Base-by-base conservation (phyloP, 2,888 invertebrate species). In the Drosophila greeni region DNA sequence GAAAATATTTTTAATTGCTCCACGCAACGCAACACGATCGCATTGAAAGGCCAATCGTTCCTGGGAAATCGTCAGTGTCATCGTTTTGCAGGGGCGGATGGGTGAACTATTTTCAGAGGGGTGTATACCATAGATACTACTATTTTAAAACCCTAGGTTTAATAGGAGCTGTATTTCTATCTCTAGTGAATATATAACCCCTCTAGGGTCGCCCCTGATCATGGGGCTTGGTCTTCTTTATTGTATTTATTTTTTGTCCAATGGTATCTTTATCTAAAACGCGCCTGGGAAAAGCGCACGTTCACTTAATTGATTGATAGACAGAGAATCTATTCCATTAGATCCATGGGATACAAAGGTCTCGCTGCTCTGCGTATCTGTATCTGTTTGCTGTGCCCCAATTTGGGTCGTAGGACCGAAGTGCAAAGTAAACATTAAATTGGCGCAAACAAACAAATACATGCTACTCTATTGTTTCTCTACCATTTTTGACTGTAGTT, bases 381-480 rank as follows among this genome's bases (percentile, higher is more conserved):
- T 43, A 43, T 45, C 45, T 70, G 60, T 76, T 79, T 70, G 80
- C 61, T 74, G 73, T 75, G 53, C 51, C 74, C 79, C 60, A 82
- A 77, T 70, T 70, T 70, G 66, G 66, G 24, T 18, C 24, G 62
- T 42, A 60, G 66, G 66, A 52, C 64, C 52, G 70, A 81, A 83
- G 81, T 81, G 81, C 81, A 81, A 83, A 78, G 72, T 79, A 72
- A 82, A 82, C 84, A 82, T 77, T 75, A 79, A 83, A 82, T 83
- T 83, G 77, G 79, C 79, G 81, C 74, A 79, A 82, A 82, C 77
- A 74, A 75, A 83, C 84, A 74, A 76, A 79, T 70, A 42, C 42
- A 26, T 11, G 66, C 57, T 54, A 58, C 53, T 59, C 39, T 53
- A 67, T 61, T 72, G 42, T 73, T 67, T 29, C 45, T 40, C 55